Conservation (phyloP, 2,888 invertebrate species). For the Ormyrus pomaceus region DNA sequence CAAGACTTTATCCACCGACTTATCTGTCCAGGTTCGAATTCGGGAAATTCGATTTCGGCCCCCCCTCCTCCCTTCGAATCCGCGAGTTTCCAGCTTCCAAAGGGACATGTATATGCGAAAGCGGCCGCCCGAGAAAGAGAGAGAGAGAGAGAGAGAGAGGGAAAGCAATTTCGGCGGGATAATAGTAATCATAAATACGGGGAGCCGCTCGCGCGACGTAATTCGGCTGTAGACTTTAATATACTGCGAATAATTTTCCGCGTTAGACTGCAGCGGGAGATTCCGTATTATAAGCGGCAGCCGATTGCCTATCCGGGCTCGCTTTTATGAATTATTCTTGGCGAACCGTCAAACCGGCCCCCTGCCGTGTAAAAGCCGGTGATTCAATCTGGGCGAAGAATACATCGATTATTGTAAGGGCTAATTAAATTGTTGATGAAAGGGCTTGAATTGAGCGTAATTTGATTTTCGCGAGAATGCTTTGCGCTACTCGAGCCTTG, state of each 20-base stretch:
- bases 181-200: conserved; percentile 61
- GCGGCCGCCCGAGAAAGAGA: conserved; percentile 12
- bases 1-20: conserved; percentile 19
- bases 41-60: conserved; percentile 55
- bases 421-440: no score
- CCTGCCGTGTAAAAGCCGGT: no score
- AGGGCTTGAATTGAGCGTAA: no score
- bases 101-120: conserved; percentile 40
- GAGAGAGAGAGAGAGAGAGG: conserved; percentile 27
- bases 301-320: conserved; percentile 10
- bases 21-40: conserved; percentile 29
- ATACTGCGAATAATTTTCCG: conserved; percentile 57
- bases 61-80: background rate
- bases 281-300: background rate
- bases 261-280: background rate
- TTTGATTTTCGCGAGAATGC: no score
- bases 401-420: no score
- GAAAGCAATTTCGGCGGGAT: conserved; percentile 59
- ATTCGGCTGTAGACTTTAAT: conserved; percentile 55
- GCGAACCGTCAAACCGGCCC: conserved; percentile 4
- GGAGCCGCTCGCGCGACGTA: conserved; percentile 20
- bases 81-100: background rate
- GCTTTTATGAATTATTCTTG: conserved; percentile 32
- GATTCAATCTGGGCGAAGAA: no score
- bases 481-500: no score